Conservation (phyloP, 2,113 vertebrate genomes). For the Abramis brama region DNA sequence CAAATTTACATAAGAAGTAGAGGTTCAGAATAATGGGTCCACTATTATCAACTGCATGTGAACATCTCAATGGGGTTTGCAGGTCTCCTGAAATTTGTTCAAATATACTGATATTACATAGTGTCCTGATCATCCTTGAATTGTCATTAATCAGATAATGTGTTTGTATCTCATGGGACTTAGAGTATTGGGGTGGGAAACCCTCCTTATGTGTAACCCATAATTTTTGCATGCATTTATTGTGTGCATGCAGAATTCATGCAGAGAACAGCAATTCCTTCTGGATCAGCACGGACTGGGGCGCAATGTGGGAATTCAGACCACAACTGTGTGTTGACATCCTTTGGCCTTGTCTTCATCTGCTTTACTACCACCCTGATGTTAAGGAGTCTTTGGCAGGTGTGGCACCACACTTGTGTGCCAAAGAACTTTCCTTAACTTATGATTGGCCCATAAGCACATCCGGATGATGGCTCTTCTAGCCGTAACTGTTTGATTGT, state of each 20-base stretch:
- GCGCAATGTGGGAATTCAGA: not conserved
- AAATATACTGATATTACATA: not conserved
- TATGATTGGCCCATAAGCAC: not conserved
- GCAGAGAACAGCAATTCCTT: not conserved
- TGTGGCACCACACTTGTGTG: not conserved
- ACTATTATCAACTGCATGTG: not conserved
- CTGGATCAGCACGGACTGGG: not conserved
- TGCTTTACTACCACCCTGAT: not conserved
- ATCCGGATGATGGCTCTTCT: not conserved
- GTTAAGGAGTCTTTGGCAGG: not conserved
- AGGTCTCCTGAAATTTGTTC: not conserved
- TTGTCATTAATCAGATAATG: not conserved
- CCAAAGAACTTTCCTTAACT: not conserved
- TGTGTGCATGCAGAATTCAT: constrained; percentile 8
- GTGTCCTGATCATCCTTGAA: not conserved
- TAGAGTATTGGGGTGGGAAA: not conserved
- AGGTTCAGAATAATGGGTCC: not conserved
- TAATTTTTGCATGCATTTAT: not conserved
- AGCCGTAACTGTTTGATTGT: not conserved
- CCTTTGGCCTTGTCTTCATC: not conserved
- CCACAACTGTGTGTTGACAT: not conserved
- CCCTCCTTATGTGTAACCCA: not conserved
- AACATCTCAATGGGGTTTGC: not conserved
- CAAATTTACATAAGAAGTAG: not conserved
- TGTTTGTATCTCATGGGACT: not conserved